phyloP scores from a whole-genome alignment of 2,113 vertebrate genomes.

The Emydura subglobosa region DNA sequence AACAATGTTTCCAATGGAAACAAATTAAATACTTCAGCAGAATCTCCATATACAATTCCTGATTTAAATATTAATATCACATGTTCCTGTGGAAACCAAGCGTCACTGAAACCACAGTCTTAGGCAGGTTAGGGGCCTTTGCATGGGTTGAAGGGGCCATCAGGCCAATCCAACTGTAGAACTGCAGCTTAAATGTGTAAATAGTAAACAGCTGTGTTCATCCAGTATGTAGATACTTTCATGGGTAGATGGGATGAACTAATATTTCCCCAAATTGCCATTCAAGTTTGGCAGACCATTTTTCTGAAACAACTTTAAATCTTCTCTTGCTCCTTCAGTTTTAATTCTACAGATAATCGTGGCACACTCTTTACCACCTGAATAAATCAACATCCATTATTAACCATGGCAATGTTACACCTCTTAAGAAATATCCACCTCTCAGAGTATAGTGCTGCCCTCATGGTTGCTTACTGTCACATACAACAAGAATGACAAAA shows the following conservation, averaged over 20 bases:
- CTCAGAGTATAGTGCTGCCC: background rate
- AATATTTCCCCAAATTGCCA: background rate
- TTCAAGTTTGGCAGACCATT: background rate
- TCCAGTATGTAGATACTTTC: background rate
- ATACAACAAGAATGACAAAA: conserved; percentile 12
- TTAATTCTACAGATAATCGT: background rate
- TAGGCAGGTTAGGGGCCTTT: background rate
- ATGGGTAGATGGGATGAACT: background rate
- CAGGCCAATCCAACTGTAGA: background rate
- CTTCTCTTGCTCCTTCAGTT: background rate
- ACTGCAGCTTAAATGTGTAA: background rate
- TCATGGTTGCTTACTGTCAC: background rate
- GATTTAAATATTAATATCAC: background rate
- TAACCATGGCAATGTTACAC: background rate
- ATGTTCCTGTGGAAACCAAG: background rate
- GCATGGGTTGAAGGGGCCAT: background rate
- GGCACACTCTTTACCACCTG: background rate
- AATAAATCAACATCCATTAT: background rate
- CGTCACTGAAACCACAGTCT: background rate
- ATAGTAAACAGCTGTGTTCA: background rate
- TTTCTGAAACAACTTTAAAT: background rate
- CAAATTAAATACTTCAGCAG: background rate
- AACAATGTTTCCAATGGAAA: conserved; percentile 51
- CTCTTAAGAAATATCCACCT: background rate
- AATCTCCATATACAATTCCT: conserved; percentile 7